These are phyloP conservation scores for Falcunculus frontatus DNA, from an alignment of 2,113 vertebrate species.

Conservation along the genomic window DNA sequence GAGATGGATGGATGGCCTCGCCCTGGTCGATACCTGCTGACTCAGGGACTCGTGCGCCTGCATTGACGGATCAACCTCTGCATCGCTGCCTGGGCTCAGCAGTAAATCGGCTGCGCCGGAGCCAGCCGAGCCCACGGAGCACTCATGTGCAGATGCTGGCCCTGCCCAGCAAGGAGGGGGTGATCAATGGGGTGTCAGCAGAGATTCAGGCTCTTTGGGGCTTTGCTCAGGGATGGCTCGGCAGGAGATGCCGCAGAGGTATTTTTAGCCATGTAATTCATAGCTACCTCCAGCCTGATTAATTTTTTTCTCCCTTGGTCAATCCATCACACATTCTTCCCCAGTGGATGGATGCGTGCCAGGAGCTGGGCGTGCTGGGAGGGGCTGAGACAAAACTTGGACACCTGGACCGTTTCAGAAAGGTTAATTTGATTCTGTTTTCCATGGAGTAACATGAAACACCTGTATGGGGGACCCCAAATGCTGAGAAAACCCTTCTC, in stretches of 20 bases:
- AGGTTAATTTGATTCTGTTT: neutral
- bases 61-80: neutral
- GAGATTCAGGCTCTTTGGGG: neutral
- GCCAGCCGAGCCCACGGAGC: neutral
- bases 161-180: neutral
- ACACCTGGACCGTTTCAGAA: neutral
- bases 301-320: neutral
- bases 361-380: neutral
- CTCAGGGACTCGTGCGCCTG: neutral
- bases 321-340: neutral
- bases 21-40: neutral
- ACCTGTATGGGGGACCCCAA: neutral
- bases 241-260: neutral
- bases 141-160: neutral
- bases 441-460: fast-evolving
- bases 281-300: neutral
- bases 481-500: neutral
- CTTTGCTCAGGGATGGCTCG: neutral
- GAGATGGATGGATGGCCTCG: neutral
- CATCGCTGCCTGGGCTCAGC: neutral
- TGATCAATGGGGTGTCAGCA: neutral
- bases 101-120: neutral
- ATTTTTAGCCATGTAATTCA: slow-evolving; percentile 16
- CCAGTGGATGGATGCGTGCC: fast-evolving
- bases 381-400: neutral